These are phyloP conservation scores for Griposia aprilina DNA, from an alignment of 2,888 invertebrate genomes.

Conservation along the genomic window DNA sequence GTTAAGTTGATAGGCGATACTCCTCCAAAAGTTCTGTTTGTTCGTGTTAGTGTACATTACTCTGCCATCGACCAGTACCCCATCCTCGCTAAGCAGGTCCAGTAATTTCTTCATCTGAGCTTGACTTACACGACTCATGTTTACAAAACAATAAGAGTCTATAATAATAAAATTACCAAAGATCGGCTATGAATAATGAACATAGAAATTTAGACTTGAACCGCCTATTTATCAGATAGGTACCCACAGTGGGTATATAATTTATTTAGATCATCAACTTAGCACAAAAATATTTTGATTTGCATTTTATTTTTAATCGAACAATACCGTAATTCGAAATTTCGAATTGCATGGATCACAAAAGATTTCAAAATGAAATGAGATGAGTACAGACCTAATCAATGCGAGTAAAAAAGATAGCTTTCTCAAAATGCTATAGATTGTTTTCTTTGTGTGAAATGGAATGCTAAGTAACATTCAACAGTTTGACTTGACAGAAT, in stretches of 20 bases:
- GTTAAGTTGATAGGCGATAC: conserved; percentile 72
- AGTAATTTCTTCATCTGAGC: conserved; percentile 74
- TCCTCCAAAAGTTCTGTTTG: conserved; percentile 75
- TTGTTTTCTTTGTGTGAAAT: not conserved
- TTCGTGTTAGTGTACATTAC: conserved; percentile 72
- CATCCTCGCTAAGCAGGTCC: conserved; percentile 73
- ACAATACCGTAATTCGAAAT: not conserved
- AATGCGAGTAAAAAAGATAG: conserved; percentile 18
- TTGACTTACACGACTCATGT: conserved; percentile 70
- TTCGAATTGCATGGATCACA: not conserved
- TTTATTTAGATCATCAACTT: not conserved
- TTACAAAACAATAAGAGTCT: not conserved
- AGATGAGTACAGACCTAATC: not conserved
- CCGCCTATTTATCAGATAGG: not conserved
- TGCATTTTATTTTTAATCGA: not conserved
- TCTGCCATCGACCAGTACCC: conserved; percentile 71
- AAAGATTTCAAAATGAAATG: conserved; percentile 1
- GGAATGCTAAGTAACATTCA: conserved; percentile 1
- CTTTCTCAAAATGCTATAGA: not conserved
- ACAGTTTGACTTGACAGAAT: conserved; percentile 8
- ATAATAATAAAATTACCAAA: not conserved
- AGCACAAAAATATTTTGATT: conserved; percentile 31
- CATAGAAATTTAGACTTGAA: conserved; percentile 14
- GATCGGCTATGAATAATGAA: not conserved
- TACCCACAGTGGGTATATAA: not conserved